A percentile compares a stretch with the other conserved stretches of the same genome.
Evolutionary conservation across 2,113 vertebrate genomes (phyloP).

Genomic region (Notechis scutatus): DNA sequence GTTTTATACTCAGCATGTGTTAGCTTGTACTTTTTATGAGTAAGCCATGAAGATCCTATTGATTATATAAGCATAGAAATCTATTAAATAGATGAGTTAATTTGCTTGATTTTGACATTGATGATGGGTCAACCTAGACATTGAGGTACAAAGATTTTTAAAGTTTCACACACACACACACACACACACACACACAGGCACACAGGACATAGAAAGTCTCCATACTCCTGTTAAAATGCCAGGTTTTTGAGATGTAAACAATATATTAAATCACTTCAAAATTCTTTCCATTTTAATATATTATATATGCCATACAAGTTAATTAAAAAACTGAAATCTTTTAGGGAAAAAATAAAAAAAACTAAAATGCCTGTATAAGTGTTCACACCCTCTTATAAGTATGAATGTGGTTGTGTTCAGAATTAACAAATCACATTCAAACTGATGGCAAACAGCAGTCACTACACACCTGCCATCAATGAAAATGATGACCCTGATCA

Average conservation of each 20-base stretch:
- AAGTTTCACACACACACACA: background rate
- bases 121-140: background rate
- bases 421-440: too few relatives aligned
- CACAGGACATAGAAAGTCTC: background rate
- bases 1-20: background rate
- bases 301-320: background rate
- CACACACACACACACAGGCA: too few relatives aligned
- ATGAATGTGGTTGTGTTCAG: too few relatives aligned
- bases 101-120: background rate
- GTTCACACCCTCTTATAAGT: too few relatives aligned
- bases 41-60: background rate
- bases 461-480: too few relatives aligned
- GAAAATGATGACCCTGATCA: too few relatives aligned
- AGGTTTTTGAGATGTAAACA: background rate
- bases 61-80: background rate
- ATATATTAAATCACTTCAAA: background rate
- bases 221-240: background rate
- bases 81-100: background rate
- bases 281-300: background rate
- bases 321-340: background rate
- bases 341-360: background rate
- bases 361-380: too few relatives aligned
- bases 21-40: background rate
- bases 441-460: too few relatives aligned
- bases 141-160: background rate